phyloP scores from a whole-genome alignment of 35 echinoderm and acorn worm genomes.

The Diadema setosum region DNA sequence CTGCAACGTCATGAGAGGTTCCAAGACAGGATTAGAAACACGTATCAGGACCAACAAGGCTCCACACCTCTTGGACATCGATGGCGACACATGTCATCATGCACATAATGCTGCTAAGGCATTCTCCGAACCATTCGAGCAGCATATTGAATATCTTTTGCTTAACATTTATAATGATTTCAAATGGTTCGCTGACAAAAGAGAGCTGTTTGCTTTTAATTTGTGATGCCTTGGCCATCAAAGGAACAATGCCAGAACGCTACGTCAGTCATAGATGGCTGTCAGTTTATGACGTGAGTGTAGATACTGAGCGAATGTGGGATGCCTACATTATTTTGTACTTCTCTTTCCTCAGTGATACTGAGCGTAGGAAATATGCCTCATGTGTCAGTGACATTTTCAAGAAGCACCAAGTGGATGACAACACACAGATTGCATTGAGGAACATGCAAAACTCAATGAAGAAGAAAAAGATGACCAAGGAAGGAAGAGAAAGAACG shows the following conservation, averaged over 20 bases:
- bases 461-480: slow-evolving; percentile 34
- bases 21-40: slow-evolving; percentile 49
- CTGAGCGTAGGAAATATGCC: slow-evolving; percentile 5
- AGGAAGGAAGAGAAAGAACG: slow-evolving; percentile 24
- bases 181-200: slow-evolving; percentile 15
- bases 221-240: slow-evolving; percentile 24
- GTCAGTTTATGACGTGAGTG: slow-evolving; percentile 43
- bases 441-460: slow-evolving; percentile 31
- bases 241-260: neutral
- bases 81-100: slow-evolving; percentile 78
- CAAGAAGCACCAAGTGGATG: slow-evolving; percentile 16
- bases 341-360: slow-evolving; percentile 22
- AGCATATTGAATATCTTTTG: neutral
- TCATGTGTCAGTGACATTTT: slow-evolving; percentile 23
- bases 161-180: slow-evolving; percentile 16
- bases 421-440: neutral
- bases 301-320: slow-evolving; percentile 14
- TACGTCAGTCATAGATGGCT: slow-evolving; percentile 50
- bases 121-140: slow-evolving; percentile 19
- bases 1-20: slow-evolving; percentile 54
- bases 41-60: neutral
- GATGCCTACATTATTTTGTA: slow-evolving; percentile 49
- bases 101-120: too few relatives aligned
- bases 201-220: neutral
- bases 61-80: slow-evolving; percentile 59